A percentile compares a stretch with the other conserved stretches of the same genome.
These are phyloP conservation scores for Dasysyrphus tricinctus DNA, from an alignment of 2,888 invertebrate species.

Conservation along the genomic window DNA sequence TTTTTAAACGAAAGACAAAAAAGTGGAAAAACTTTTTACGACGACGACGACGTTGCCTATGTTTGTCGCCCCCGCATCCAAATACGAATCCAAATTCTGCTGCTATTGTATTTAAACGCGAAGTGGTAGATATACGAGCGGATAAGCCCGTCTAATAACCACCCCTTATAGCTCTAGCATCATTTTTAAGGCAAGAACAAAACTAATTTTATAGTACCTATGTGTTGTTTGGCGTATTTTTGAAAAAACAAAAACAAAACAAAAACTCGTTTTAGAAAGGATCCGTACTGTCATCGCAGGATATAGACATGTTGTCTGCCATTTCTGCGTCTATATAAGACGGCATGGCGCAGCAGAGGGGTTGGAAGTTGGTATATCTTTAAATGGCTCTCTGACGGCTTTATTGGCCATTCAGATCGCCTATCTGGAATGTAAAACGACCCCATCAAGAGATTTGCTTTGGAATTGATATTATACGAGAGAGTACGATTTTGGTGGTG, in stretches of 20 bases:
- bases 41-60: slow-evolving; percentile 57
- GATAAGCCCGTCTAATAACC: slow-evolving; percentile 73
- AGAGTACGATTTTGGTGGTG: slow-evolving; percentile 31
- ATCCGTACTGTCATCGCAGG: slow-evolving; percentile 44
- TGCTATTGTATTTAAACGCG: slow-evolving; percentile 49
- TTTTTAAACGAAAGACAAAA: slow-evolving; percentile 56
- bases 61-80: slow-evolving; percentile 41
- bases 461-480: slow-evolving; percentile 61
- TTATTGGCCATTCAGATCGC: slow-evolving; percentile 79
- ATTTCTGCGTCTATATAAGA: slow-evolving; percentile 19
- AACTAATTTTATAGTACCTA: slow-evolving; percentile 56
- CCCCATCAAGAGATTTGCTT: slow-evolving; percentile 76
- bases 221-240: slow-evolving; percentile 30
- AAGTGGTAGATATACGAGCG: slow-evolving; percentile 72
- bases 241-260: neutral
- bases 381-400: slow-evolving; percentile 78
- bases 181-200: slow-evolving; percentile 49
- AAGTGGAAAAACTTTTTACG: slow-evolving; percentile 54
- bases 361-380: slow-evolving; percentile 65
- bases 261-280: slow-evolving; percentile 43
- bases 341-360: neutral
- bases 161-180: slow-evolving; percentile 22
- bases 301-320: slow-evolving; percentile 76
- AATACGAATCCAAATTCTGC: slow-evolving; percentile 27
- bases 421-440: slow-evolving; percentile 78